phyloP scores from a whole-genome alignment of 2,797 vertebrate genomes.

The Natrix natrix region DNA sequence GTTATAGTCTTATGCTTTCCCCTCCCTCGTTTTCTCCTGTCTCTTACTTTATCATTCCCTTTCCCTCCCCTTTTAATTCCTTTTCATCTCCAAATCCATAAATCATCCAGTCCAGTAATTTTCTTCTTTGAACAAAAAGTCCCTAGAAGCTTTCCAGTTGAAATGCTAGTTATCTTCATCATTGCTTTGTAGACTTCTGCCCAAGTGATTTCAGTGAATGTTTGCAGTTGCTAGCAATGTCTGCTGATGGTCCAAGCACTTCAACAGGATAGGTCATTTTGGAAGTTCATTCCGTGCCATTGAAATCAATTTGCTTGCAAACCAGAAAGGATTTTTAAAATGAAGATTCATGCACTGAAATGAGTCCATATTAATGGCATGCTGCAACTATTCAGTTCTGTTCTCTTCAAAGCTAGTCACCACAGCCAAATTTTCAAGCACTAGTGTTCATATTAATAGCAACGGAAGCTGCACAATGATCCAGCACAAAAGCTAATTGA shows the following conservation, averaged over 20 bases:
- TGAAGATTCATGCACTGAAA: conserved; percentile 3
- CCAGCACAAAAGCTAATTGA: conserved; percentile 37
- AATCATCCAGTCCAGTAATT: neutral
- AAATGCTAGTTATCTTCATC: rapidly evolving
- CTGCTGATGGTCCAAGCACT: neutral
- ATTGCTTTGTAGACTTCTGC: neutral
- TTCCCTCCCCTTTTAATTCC: neutral
- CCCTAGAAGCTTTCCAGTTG: neutral
- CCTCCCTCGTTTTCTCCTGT: neutral
- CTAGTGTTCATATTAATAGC: neutral
- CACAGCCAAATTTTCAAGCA: neutral
- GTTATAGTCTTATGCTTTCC: neutral
- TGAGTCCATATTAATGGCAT: conserved; percentile 2
- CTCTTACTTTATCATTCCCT: neutral
- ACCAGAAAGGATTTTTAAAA: neutral
- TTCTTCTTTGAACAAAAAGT: neutral
- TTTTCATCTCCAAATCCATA: neutral
- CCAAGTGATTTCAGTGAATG: neutral
- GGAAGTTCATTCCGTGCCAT: neutral
- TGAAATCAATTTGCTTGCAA: conserved; percentile 21
- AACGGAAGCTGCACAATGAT: conserved; percentile 22
- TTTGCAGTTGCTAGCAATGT: neutral
- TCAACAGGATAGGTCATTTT: neutral
- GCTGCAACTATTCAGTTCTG: conserved; percentile 7
- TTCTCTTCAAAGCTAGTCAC: conserved; percentile 17